These are phyloP conservation scores for Zaprionus inermis DNA, from an alignment of 1,140 invertebrate genomes.

Conservation along the genomic window DNA sequence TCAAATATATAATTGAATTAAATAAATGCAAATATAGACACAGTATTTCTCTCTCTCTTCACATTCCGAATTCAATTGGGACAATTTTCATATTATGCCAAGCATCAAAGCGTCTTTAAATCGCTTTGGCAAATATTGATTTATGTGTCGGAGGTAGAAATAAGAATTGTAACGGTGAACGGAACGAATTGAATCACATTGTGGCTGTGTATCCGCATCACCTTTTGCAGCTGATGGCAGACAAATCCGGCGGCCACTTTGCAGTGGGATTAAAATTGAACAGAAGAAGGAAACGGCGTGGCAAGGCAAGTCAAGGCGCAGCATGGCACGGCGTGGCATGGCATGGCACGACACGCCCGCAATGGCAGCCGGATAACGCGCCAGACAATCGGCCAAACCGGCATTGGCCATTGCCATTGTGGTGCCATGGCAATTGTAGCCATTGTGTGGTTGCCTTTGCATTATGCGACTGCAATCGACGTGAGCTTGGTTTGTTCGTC, in stretches of 20 bases:
- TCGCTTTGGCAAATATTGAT: conserved; percentile 65
- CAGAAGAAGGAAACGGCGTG: conserved; percentile 32
- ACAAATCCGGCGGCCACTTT: conserved; percentile 27
- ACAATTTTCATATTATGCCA: conserved; percentile 47
- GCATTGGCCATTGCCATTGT: conserved; percentile 57
- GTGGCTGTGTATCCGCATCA: conserved; percentile 28
- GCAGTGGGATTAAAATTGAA: conserved; percentile 39
- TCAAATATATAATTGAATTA: not conserved
- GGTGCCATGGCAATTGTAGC: conserved; percentile 21
- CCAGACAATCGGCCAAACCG: conserved; percentile 60
- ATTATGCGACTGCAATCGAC: conserved; percentile 54
- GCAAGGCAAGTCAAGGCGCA: not conserved
- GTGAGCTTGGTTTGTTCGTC: conserved; percentile 4
- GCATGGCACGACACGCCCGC: not conserved
- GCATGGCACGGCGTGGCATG: conserved; percentile 8
- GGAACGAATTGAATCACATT: conserved; percentile 20
- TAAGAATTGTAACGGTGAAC: conserved; percentile 10
- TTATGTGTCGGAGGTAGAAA: conserved; percentile 33
- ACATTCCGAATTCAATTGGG: conserved; percentile 52
- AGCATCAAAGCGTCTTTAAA: conserved; percentile 58
- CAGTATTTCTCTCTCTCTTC: not conserved
- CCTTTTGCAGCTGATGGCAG: conserved; percentile 40
- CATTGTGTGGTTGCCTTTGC: conserved; percentile 32
- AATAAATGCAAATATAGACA: not conserved
- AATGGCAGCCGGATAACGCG: not conserved